Base-by-base conservation (phyloP, 1,140 invertebrate genomes). In the Drosophila bocki region DNA sequence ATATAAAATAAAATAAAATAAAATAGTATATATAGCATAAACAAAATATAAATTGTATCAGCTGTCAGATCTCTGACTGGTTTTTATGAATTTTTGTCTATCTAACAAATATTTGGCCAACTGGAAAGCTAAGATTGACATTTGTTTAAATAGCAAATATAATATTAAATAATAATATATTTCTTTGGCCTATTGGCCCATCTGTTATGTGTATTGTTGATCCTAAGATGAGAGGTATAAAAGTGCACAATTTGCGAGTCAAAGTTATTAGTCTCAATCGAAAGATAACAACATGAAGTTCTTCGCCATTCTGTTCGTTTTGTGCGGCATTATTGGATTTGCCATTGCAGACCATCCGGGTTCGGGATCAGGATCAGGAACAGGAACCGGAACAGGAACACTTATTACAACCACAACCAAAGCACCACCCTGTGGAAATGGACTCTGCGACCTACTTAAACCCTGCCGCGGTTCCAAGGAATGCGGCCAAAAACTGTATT, bases 61-160 rank as follows among this genome's bases (percentile, higher is more conserved):
- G 26, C n/a, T 29, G 7, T 26, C 32, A 17, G 29, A 51, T 17
- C 19, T 19, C 1, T 19, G 2, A 19, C 1, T 19, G 2, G 2
- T n/a, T n/a, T n/a, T n/a, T n/a, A n/a, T n/a, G n/a, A n/a, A n/a
- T n/a, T n/a, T n/a, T n/a, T n/a, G n/a, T 19, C 19, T 19, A 19
- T 19, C 19, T 19, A 22, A 5, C 9, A 35, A 51, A 54, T 54
- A 54, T 54, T 54, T 54, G 12, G 17, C 12, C 51, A 54, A 15
- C 32, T 54, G 12, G 12, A 15, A 37, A 37, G 12, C 51, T 7
- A 17, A 0, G 3, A 15, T 13, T 9, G 22, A n/a, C 19, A n/a
- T n/a, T 1, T 11, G 4, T 9, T 9, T 33, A 11, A 1, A 29
- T 13, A 0, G 7, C 51, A 53, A 53, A 53, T 35, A 19, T 35